phyloP scores from a whole-genome alignment of 2,797 vertebrate species.

The Pampus argenteus region DNA sequence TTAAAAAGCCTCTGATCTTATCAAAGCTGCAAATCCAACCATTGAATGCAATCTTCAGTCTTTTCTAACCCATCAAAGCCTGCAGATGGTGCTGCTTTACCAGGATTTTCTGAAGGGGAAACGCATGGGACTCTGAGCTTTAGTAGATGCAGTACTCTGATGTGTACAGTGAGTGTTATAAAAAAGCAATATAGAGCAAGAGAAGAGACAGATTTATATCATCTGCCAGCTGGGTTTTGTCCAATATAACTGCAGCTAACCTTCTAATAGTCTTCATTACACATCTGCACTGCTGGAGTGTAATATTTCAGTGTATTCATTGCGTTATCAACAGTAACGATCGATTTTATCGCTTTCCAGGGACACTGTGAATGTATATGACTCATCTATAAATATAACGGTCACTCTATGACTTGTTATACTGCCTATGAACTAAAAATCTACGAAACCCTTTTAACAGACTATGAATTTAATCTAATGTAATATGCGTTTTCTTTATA shows the following conservation, averaged over 20 bases:
- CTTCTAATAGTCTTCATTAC: too few relatives aligned
- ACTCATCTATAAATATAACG: too few relatives aligned
- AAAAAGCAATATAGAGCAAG: not conserved
- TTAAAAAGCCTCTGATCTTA: not conserved
- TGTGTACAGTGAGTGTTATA: too few relatives aligned
- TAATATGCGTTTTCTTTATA: too few relatives aligned
- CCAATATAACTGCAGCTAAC: too few relatives aligned
- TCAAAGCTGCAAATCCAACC: not conserved
- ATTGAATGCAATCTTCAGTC: not conserved
- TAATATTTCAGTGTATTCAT: not conserved
- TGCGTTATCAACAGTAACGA: not conserved
- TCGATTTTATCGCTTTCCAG: not conserved
- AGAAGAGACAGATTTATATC: not conserved
- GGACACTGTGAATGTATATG: not conserved
- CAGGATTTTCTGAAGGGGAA: not conserved
- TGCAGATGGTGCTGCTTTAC: conserved; percentile 41
- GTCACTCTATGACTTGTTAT: too few relatives aligned
- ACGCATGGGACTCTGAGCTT: not conserved
- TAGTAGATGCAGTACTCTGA: not conserved
- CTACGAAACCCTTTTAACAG: too few relatives aligned
- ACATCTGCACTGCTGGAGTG: not conserved
- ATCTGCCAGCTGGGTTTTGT: not conserved
- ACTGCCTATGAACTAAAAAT: too few relatives aligned
- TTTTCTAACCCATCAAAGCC: conserved; percentile 7
- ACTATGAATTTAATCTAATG: too few relatives aligned